Evolutionary conservation across 2,113 vertebrate genomes (phyloP).

Genomic region (Mugil cephalus): DNA sequence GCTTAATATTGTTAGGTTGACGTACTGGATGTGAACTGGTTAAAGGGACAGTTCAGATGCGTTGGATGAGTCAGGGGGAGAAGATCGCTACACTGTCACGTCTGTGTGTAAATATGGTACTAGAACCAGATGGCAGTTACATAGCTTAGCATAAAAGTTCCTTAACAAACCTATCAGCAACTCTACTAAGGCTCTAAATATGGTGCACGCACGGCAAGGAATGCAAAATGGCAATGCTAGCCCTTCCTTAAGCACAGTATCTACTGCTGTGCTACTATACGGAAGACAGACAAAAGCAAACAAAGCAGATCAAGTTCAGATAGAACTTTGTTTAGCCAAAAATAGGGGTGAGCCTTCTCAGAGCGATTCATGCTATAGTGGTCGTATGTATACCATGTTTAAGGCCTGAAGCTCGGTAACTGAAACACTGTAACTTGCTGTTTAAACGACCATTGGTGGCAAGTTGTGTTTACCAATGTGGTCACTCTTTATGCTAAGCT

Average conservation of each 20-base stretch:
- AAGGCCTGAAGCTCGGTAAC: not conserved
- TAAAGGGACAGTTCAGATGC: constrained; percentile 2
- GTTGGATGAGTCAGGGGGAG: constrained; percentile 6
- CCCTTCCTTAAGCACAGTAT: too few species aligned
- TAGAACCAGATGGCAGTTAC: not conserved
- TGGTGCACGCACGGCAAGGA: not conserved
- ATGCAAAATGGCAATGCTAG: too few species aligned
- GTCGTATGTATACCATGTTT: not conserved
- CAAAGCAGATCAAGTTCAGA: too few species aligned
- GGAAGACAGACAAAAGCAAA: too few species aligned
- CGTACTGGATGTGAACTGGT: not conserved
- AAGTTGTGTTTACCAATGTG: too few species aligned
- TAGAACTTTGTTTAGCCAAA: not conserved
- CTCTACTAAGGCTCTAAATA: not conserved
- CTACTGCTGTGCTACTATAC: too few species aligned
- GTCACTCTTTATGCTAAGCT: not conserved
- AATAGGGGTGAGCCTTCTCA: too few species aligned
- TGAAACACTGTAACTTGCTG: not conserved
- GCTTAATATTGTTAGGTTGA: constrained; percentile 25
- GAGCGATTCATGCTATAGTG: too few species aligned
- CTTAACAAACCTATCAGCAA: not conserved
- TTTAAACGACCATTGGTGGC: too few species aligned
- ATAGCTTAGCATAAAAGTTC: not conserved
- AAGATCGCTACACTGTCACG: not conserved
- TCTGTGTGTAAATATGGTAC: not conserved